phyloP scores from a whole-genome alignment of 2,797 vertebrate species.

The Gouania willdenowi region DNA sequence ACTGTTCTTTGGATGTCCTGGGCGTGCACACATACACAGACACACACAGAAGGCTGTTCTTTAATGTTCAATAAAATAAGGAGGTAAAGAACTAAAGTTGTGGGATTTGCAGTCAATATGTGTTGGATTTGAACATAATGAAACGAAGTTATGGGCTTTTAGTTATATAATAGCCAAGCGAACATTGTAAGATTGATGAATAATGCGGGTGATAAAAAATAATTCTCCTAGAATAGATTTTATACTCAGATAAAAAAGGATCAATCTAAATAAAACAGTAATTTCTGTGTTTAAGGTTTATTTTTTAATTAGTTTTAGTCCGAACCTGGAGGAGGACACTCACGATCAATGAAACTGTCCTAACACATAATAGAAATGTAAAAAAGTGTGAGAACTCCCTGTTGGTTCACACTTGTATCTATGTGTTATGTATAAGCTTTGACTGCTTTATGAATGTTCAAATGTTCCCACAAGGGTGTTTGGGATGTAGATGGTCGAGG shows the following conservation, averaged over 20 bases:
- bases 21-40: too few species aligned
- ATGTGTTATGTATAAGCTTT: constrained; percentile 10
- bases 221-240: too few species aligned
- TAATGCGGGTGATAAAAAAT: too few species aligned
- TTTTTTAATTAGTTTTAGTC: background rate
- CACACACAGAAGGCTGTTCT: too few species aligned
- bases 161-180: constrained; percentile 10
- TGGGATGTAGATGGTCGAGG: constrained; percentile 9
- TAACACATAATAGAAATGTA: background rate
- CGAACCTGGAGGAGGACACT: background rate
- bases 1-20: too few species aligned
- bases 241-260: too few species aligned
- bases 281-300: background rate
- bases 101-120: constrained; percentile 18
- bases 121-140: constrained; percentile 26
- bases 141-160: constrained; percentile 15
- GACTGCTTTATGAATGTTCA: constrained; percentile 20
- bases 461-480: constrained; percentile 33
- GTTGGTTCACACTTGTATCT: constrained; percentile 8
- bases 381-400: constrained; percentile 11
- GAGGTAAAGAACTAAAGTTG: too few species aligned
- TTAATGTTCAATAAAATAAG: too few species aligned
- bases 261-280: too few species aligned
- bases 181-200: too few species aligned
- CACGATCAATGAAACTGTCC: constrained; percentile 2